A percentile compares a stretch with the other conserved stretches of the same genome.
These are phyloP conservation scores for Diplodus puntazzo DNA, from an alignment of 2,797 vertebrate species.

Conservation along the genomic window DNA sequence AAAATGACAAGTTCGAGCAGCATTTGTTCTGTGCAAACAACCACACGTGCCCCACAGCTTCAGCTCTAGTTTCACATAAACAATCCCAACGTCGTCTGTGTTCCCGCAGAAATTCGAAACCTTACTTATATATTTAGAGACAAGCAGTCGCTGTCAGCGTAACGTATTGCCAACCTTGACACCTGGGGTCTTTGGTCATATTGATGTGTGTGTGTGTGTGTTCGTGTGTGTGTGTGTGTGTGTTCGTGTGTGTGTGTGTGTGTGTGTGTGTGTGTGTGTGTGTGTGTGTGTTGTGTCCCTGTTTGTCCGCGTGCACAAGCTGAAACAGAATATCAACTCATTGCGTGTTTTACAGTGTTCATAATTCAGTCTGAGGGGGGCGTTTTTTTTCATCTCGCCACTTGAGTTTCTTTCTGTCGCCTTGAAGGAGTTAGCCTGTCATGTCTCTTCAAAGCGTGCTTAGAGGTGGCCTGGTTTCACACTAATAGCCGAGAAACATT, in stretches of 20 bases:
- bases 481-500: constrained; percentile 36
- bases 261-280: constrained; percentile 8
- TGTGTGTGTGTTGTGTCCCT: background rate
- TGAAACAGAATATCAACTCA: constrained; percentile 21
- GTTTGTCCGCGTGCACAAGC: constrained; percentile 9
- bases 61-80: constrained; percentile 69
- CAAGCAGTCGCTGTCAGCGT: constrained; percentile 67
- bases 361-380: constrained; percentile 24
- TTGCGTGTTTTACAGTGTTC: constrained; percentile 25
- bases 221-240: too few species aligned
- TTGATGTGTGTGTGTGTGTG: constrained; percentile 17
- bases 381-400: constrained; percentile 5
- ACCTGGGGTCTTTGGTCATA: constrained; percentile 39
- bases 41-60: constrained; percentile 52
- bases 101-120: constrained; percentile 68
- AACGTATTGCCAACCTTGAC: constrained; percentile 73
- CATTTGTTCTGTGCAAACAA: constrained; percentile 47
- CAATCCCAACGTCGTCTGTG: constrained; percentile 47
- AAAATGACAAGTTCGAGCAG: constrained; percentile 9
- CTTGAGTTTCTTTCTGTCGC: constrained; percentile 16
- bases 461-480: constrained; percentile 22
- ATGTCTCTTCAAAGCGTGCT: constrained; percentile 31
- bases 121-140: constrained; percentile 73
- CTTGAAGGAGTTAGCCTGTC: constrained; percentile 28
- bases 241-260: too few species aligned